Evolutionary conservation across 2,888 invertebrate species (phyloP).

Genomic region (Gastrophysa polygoni): DNA sequence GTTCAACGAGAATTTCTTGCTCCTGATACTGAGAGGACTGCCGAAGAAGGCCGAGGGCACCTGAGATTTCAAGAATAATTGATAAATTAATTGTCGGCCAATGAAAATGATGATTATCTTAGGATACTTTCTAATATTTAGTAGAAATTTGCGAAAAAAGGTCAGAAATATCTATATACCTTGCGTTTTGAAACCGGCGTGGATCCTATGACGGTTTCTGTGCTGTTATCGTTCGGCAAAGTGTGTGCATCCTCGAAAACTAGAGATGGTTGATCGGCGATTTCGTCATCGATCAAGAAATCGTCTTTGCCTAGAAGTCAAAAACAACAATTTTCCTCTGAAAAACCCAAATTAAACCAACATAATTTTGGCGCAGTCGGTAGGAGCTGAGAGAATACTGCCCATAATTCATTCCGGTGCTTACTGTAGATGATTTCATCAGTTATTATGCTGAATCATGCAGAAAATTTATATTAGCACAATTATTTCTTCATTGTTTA

Average conservation of each 20-base stretch:
- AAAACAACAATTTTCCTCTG: background rate
- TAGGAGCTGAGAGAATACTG: no score
- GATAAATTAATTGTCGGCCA: no score
- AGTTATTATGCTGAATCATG: no score
- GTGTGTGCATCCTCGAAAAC: conserved; percentile 71
- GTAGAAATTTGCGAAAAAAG: no score
- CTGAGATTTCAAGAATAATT: conserved; percentile 43
- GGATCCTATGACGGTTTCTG: conserved; percentile 53
- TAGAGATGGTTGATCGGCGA: conserved; percentile 87
- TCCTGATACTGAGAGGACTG: conserved; percentile 51
- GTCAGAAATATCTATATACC: background rate
- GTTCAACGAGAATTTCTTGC: conserved; percentile 44
- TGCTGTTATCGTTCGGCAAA: conserved; percentile 39
- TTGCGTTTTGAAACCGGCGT: conserved; percentile 43
- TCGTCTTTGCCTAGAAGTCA: conserved; percentile 65
- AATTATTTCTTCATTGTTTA: conserved; percentile 2
- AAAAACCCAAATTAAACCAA: background rate
- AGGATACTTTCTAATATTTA: no score
- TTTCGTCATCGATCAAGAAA: conserved; percentile 86
- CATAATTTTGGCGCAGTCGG: background rate
- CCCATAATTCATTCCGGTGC: no score
- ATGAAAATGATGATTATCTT: no score
- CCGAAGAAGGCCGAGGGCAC: conserved; percentile 53
- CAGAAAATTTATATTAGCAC: background rate
- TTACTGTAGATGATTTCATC: no score